phyloP scores from a whole-genome alignment of 2,797 vertebrate species.

The Pelobates cultripes region DNA sequence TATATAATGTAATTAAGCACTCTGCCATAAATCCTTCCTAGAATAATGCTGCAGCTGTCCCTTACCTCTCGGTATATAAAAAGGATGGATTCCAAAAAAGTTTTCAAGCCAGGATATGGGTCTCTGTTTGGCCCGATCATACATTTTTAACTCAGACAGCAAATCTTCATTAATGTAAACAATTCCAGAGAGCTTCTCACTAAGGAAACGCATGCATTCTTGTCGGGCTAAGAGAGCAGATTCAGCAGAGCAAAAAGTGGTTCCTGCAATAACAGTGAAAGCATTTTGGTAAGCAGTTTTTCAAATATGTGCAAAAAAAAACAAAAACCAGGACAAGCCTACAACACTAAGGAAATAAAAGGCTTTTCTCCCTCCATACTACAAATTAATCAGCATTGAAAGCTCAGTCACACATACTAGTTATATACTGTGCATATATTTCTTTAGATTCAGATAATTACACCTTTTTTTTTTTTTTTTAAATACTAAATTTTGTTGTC shows the following conservation, averaged over 20 bases:
- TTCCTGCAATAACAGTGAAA: conserved; percentile 71
- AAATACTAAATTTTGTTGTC: too few species aligned
- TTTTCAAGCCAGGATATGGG: conserved; percentile 83
- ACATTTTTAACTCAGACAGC: conserved; percentile 82
- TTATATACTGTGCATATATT: too few species aligned
- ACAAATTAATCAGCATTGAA: neutral
- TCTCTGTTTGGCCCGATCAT: conserved; percentile 75
- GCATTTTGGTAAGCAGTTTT: too few species aligned
- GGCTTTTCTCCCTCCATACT: too few species aligned
- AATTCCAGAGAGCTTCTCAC: conserved; percentile 75
- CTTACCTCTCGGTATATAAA: conserved; percentile 90
- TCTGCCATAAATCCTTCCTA: too few species aligned
- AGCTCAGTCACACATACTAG: too few species aligned
- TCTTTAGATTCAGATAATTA: too few species aligned
- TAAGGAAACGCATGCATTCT: conserved; percentile 83
- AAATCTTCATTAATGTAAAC: conserved; percentile 77
- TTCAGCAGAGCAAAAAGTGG: conserved; percentile 81
- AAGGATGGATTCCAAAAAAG: conserved; percentile 90
- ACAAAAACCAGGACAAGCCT: too few species aligned
- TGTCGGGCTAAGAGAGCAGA: conserved; percentile 75
- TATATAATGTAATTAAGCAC: too few species aligned
- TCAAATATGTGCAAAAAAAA: too few species aligned
- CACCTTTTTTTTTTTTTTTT: too few species aligned
- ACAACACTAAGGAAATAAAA: too few species aligned
- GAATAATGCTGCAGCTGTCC: neutral